Percentiles rank a stretch among this genome's conserved stretches.
Evolutionary conservation across 2,113 vertebrate species (phyloP).

Genomic region (Panthera leo): DNA sequence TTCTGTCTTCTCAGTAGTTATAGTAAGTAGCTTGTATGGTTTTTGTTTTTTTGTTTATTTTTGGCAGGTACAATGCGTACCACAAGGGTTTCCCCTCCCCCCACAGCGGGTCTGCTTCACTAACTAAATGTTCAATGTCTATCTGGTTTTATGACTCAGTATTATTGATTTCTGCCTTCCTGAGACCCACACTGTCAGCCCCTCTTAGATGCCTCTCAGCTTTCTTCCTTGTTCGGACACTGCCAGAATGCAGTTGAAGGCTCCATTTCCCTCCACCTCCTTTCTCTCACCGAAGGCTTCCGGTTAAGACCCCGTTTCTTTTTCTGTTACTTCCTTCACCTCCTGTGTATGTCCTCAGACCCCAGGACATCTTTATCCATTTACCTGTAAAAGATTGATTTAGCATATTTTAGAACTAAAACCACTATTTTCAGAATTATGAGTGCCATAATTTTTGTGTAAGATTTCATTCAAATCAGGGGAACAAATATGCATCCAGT

Average conservation of each 20-base stretch:
- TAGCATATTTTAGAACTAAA: background rate
- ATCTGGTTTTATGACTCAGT: constrained; percentile 56
- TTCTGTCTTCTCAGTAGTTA: background rate
- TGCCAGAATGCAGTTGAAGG: background rate
- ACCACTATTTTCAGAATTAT: background rate
- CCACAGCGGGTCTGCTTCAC: background rate
- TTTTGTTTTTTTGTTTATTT: constrained; percentile 2
- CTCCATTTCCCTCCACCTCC: background rate
- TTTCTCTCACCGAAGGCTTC: background rate
- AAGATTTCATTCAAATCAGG: background rate
- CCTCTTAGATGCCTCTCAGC: background rate
- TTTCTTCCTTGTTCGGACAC: background rate
- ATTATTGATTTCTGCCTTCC: constrained; percentile 56
- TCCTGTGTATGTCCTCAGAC: background rate
- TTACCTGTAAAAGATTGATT: background rate
- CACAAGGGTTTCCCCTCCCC: background rate
- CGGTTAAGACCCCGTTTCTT: background rate
- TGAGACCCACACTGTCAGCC: background rate
- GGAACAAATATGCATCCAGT: background rate
- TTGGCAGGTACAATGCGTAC: background rate
- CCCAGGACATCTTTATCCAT: background rate
- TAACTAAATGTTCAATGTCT: constrained; percentile 19
- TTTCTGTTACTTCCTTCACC: background rate
- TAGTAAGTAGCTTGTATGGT: background rate
- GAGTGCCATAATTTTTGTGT: background rate